These are phyloP conservation scores for Amorpha juglandis DNA, from an alignment of 2,888 invertebrate genomes.

Conservation along the genomic window DNA sequence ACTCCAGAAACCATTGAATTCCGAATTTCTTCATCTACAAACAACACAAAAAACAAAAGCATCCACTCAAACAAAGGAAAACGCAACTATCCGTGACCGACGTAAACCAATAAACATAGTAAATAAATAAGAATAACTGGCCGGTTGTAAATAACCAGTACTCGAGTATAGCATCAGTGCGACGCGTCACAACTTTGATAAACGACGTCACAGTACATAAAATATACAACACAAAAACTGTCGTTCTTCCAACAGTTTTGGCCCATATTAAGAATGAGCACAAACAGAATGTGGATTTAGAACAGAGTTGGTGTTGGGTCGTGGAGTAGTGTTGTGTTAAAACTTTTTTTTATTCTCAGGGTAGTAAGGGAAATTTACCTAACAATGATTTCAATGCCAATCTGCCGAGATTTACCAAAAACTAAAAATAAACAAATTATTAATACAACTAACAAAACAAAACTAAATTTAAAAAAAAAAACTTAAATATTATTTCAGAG, in stretches of 20 bases:
- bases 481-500: no score
- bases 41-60: constrained; percentile 12
- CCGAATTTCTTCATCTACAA: neutral
- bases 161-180: constrained; percentile 67
- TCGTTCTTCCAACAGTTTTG: constrained; percentile 84
- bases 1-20: neutral
- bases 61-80: constrained; percentile 30
- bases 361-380: no score
- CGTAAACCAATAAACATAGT: constrained; percentile 77
- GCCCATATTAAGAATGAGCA: constrained; percentile 84
- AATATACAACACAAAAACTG: constrained; percentile 83
- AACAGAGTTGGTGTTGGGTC: constrained; percentile 45
- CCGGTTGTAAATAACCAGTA: constrained; percentile 63
- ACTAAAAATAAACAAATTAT: no score
- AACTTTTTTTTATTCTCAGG: neutral
- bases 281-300: constrained; percentile 81
- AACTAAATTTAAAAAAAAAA: no score
- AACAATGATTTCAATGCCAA: no score
- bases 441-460: no score
- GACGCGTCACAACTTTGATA: constrained; percentile 72
- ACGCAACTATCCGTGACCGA: constrained; percentile 73
- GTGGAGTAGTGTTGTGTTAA: constrained; percentile 53
- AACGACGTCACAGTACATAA: constrained; percentile 83
- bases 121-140: constrained; percentile 79
- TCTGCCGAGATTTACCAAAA: no score